Evolutionary conservation across 2,888 invertebrate genomes (phyloP).

Genomic region (Metacarcinus magister): DNA sequence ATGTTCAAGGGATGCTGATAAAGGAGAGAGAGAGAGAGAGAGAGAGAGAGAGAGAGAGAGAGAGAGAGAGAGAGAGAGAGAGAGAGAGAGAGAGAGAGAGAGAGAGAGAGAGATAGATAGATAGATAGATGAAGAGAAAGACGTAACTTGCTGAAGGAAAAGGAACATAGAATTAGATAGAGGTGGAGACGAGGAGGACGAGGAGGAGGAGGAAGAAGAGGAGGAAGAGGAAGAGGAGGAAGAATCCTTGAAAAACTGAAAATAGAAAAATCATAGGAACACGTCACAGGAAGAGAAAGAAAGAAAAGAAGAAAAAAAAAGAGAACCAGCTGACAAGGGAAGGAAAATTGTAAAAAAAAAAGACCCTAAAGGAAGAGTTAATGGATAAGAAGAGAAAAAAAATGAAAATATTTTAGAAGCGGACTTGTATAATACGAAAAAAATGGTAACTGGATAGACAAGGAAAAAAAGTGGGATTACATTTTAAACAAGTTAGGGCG

Average conservation of each 20-base stretch:
- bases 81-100: too few species aligned
- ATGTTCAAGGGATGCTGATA: not conserved
- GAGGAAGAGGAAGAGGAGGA: not conserved
- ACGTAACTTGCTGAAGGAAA: too few species aligned
- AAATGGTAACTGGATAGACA: not conserved
- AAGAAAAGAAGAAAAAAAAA: not conserved
- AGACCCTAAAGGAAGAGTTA: not conserved
- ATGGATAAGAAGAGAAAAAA: not conserved
- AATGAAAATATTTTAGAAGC: not conserved
- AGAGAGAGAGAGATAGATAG: too few species aligned
- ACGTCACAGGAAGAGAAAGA: not conserved
- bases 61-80: not conserved
- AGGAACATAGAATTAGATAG: too few species aligned
- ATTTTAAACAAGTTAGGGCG: not conserved
- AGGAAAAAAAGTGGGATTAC: not conserved
- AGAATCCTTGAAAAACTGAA: not conserved
- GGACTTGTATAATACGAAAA: not conserved
- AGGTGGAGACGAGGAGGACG: not conserved
- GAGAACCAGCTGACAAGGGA: not conserved
- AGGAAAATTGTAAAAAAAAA: not conserved
- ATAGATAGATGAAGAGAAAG: too few species aligned
- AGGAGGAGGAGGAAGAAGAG: not conserved
- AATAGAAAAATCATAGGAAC: not conserved
- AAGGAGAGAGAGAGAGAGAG: not conserved
- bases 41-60: not conserved